Evolutionary conservation across 2,797 vertebrate genomes (phyloP), one percentile per base, ranked within the genome.

Genomic region (Myotis findleyi): DNA sequence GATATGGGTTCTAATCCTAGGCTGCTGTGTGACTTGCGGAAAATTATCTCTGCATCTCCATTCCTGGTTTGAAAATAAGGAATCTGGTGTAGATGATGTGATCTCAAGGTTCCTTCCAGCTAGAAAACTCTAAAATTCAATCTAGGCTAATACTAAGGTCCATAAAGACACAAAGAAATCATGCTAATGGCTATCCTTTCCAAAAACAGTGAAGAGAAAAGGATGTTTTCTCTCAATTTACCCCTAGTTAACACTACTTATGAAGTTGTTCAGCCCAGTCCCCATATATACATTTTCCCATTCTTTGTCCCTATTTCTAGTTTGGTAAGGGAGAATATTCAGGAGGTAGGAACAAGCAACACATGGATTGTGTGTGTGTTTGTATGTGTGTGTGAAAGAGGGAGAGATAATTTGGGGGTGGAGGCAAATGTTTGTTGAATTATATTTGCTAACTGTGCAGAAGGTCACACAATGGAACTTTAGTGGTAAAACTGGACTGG

Each of bases 141-240:
- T 93, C 89, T 95, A 97, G 89, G 87, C 94, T 97, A 97, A 97
- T 49, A 96, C 91, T 91, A 94, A 96, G 91, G 79, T 97, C 68
- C 41, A 1, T 89, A 92, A 94, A 89, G 93, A 96, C 97, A 96
- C 83, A 95, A 92, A 94, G 77, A n/a, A 96, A 94, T 97, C 97
- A 95, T 95, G 95, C 95, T 97, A 97, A 97, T 97, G 92, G 96
- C 77, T 94, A 95, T 94, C 82, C 93, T 94, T 95, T 94, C 10
- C 27, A 49, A 69, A 69, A 95, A 95, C 81, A 81, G 9, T 88
- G 59, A 96, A 64, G 95, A 92, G 88, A 95, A 95, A 97, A 97
- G 1, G 87, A 80, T 79, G n/a, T 95, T 96, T 30, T 84, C 89
- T 94, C 94, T 93, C 55, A 64, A 68, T 87, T 95, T 97, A 97